Evolutionary conservation across 2,113 vertebrate species (phyloP), one percentile per base, ranked within the genome.

Genomic region (Mastomys natalensis): DNA sequence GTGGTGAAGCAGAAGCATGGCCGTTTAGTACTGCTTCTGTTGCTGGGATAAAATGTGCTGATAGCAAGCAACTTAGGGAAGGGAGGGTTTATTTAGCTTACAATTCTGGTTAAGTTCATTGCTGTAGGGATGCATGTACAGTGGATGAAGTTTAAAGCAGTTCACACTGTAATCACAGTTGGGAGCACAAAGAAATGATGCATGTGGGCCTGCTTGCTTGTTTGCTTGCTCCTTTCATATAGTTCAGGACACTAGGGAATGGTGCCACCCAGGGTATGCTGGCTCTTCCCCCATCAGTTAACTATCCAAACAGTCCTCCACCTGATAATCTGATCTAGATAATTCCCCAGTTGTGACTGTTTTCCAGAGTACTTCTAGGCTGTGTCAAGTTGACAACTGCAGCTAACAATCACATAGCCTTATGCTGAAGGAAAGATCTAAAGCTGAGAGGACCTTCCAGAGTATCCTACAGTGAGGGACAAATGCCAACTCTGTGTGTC

Each of bases 381-480:
- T 86, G 43, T 7, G 6, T 48, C 43, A 24, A 37, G 11, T 2
- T 68, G 43, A 37, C 62, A 48, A 48, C 22, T 17, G 60, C 26
- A 34, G 40, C 29, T 48, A 66, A 34, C 82, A 9, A 64, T 48
- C 43, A 64, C 26, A 45, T 29, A 3, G 3, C 37, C 51, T 87
- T 11, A 3, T 0, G 12, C 21, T n/a, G 13, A 9, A 29, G 3
- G 22, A 70, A 15, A 24, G 17, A 11, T 70, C 4, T 24, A 29
- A 91, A 43, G 60, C 62, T 53, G 45, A 78, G n/a, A 31, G 70
- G 55, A 84, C 77, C 58, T 62, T 68, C 73, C 51, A 48, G 45
- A 21, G 31, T 4, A 31, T 34, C 22, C 43, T 80, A 77, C 22
- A 48, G 0, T 37, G 58, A 53, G 40, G 55, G 22, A 68, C 77